Conservation (phyloP, 2,797 vertebrate species). For the Anableps anableps region DNA sequence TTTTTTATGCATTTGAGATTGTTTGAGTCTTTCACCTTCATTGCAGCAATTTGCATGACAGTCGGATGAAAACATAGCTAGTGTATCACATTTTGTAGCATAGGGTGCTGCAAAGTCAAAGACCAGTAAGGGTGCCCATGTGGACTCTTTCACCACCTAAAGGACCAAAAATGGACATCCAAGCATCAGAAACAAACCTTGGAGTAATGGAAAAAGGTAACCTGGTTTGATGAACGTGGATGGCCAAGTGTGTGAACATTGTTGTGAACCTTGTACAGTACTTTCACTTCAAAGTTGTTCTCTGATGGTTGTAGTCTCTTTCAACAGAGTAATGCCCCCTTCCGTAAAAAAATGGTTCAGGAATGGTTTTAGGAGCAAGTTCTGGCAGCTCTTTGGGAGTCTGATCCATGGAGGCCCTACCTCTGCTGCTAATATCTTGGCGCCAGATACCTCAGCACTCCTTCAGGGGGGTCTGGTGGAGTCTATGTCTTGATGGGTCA, state of each 20-base stretch:
- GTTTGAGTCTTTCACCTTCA: too few species aligned
- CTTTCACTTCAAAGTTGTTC: too few species aligned
- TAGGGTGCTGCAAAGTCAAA: too few species aligned
- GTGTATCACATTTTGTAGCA: too few species aligned
- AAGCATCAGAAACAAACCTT: background rate
- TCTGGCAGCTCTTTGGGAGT: too few species aligned
- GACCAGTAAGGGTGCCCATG: too few species aligned
- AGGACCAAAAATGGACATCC: background rate
- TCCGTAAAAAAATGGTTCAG: background rate
- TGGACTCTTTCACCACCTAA: background rate
- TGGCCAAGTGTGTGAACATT: background rate
- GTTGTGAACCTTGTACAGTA: too few species aligned
- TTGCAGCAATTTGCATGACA: too few species aligned
- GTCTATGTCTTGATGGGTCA: background rate
- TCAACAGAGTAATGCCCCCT: background rate
- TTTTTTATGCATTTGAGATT: too few species aligned
- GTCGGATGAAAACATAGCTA: too few species aligned
- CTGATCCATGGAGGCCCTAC: too few species aligned
- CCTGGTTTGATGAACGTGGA: background rate
- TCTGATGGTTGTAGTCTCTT: background rate
- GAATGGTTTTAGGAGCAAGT: background rate
- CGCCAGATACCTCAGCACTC: background rate
- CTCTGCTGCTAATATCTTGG: too few species aligned
- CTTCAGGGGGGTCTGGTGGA: background rate
- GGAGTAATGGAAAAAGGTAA: background rate